These are phyloP conservation scores for Irena cyanogastra DNA, from an alignment of 2,113 vertebrate species.

Conservation along the genomic window DNA sequence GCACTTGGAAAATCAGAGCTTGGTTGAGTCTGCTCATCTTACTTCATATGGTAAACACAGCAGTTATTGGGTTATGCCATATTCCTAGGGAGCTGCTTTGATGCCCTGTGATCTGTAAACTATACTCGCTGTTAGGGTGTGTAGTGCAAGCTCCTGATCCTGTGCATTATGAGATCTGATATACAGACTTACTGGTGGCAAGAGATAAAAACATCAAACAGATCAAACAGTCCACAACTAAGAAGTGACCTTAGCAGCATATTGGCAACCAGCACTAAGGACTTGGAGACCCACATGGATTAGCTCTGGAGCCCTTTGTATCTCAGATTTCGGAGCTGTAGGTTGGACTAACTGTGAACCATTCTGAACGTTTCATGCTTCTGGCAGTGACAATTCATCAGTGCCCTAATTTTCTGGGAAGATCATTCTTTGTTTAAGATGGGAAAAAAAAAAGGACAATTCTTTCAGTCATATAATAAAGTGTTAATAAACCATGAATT, in stretches of 20 bases:
- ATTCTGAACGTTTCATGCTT: constrained; percentile 14
- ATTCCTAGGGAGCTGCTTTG: background rate
- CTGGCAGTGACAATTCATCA: background rate
- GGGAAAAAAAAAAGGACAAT: rapidly evolving
- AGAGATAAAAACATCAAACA: constrained; percentile 56
- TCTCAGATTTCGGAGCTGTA: constrained; percentile 46
- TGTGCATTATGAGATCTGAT: constrained; percentile 60
- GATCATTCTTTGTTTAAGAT: background rate
- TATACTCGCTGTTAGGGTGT: background rate
- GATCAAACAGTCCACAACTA: constrained; percentile 60
- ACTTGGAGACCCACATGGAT: constrained; percentile 45
- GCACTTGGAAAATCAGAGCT: background rate
- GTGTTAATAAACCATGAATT: background rate
- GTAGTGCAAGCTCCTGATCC: background rate
- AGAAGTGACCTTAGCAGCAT: constrained; percentile 50
- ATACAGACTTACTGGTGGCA: constrained; percentile 19
- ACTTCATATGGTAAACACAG: background rate
- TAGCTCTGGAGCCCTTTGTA: constrained; percentile 49
- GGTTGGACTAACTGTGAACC: constrained; percentile 45
- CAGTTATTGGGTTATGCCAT: background rate
- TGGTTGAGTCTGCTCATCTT: background rate
- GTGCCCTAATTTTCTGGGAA: background rate
- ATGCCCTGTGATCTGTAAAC: background rate
- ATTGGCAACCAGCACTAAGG: constrained; percentile 23
- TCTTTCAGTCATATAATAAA: background rate